phyloP scores from a whole-genome alignment of 2,113 vertebrate genomes.

The Oriolus oriolus region DNA sequence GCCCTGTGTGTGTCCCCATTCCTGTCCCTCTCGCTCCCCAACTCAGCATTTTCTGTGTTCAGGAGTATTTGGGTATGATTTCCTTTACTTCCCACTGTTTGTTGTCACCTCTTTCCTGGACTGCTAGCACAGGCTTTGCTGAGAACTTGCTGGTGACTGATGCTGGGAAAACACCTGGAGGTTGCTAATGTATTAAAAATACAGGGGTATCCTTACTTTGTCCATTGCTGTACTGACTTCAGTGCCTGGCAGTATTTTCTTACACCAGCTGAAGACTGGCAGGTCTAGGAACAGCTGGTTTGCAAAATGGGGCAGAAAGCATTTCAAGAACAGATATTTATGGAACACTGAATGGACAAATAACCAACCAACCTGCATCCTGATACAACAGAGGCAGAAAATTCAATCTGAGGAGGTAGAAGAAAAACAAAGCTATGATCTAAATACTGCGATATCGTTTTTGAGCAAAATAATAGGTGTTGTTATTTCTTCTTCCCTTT shows the following conservation, averaged over 20 bases:
- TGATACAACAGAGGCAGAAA: not conserved
- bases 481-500: not conserved
- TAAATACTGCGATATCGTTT: not conserved
- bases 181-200: not conserved
- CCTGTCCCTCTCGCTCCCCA: not conserved
- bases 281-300: not conserved
- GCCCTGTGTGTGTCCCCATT: not conserved
- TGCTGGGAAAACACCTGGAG: not conserved
- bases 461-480: not conserved
- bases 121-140: not conserved
- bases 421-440: not conserved
- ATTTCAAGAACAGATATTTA: not conserved
- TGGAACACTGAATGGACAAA: not conserved
- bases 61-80: not conserved
- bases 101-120: not conserved
- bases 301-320: not conserved
- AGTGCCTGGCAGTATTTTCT: not conserved
- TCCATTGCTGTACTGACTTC: not conserved
- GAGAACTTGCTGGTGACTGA: not conserved
- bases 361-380: not conserved
- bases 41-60: accelerated
- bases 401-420: not conserved
- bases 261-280: not conserved
- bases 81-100: not conserved
- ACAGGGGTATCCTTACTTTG: not conserved